phyloP scores from a whole-genome alignment of 2,888 invertebrate genomes.

The Tortrix viridana region DNA sequence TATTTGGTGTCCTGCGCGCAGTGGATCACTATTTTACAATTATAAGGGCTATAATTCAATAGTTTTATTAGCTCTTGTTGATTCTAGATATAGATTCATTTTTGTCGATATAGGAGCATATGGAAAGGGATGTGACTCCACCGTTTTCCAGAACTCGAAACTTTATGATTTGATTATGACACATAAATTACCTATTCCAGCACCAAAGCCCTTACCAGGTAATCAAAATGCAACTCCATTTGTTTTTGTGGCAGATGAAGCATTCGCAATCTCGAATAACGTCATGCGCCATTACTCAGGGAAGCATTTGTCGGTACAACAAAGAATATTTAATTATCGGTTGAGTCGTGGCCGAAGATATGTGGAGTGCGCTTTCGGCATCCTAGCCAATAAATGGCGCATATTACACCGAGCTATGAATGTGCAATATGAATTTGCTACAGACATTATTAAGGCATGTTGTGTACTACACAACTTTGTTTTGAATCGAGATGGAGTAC shows the following conservation, averaged over 20 bases:
- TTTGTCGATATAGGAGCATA: constrained; percentile 10
- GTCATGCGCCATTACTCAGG: constrained; percentile 27
- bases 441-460: constrained; percentile 36
- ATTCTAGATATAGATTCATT: constrained; percentile 15
- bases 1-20: neutral
- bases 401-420: constrained; percentile 38
- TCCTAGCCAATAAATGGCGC: constrained; percentile 38
- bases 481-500: constrained; percentile 42
- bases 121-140: neutral
- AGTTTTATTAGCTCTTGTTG: constrained; percentile 8
- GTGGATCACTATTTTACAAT: no score
- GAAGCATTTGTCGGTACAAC: constrained; percentile 11
- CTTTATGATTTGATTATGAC: neutral
- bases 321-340: constrained; percentile 31
- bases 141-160: constrained; percentile 7
- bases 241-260: constrained; percentile 7
- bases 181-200: neutral
- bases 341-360: constrained; percentile 25
- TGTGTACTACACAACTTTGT: constrained; percentile 42
- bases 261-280: constrained; percentile 13
- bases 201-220: constrained; percentile 6
- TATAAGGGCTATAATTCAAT: constrained; percentile 7
- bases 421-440: constrained; percentile 28
- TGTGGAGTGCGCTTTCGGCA: constrained; percentile 35
- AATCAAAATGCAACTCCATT: neutral